Base-by-base conservation (phyloP, 23 tunicate species). In the Ascidia mentula region DNA sequence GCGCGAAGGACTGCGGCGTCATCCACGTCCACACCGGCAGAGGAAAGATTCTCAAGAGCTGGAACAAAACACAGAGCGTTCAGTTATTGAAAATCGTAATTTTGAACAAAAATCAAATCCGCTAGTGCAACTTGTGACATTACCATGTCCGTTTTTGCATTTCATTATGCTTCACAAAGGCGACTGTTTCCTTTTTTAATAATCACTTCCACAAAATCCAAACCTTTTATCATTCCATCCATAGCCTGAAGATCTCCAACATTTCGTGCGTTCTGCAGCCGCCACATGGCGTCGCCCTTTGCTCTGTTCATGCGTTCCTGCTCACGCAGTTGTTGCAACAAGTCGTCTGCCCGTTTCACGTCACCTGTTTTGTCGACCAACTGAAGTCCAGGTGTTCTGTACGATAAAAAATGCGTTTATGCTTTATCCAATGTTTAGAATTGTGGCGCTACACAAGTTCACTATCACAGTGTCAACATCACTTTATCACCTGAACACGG, bases 361-460 rank as follows among this genome's bases (percentile, higher is more conserved):
- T 89, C 88, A 13, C 95, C 95, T 18, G 95, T 89, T 35, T 89
- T 89, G 45, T 89, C 95, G 32, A 89, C 89, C 70, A 89, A 9
- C 46, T 69, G 79, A 18, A 89, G 76, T 18, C 83, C 87, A 18
- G 95, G 88, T 6, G 95, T 89, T 79, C 95, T 89, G 59, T 0
- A 40, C 20, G 37, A 30, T 12, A 69, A 40, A 53, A 53, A 3
- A 9, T n/a, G n/a, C n/a, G 53, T 42, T 12, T 42, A 9, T 42
- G 12, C 15, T 42, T 42, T 42, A 15, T 42, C 15, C 15, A 12
- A 9, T 42, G 53, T 42, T 12, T 12, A 42, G 12, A 15, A 42
- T 9, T 42, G 15, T 12, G 15, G 15, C 12, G 53, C 15, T 42
- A 42, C 12, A 42, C 15, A 42, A 42, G 53, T 42, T 42, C 15